These are phyloP conservation scores for Jacana jacana DNA, from an alignment of 2,113 vertebrate genomes.

Conservation along the genomic window DNA sequence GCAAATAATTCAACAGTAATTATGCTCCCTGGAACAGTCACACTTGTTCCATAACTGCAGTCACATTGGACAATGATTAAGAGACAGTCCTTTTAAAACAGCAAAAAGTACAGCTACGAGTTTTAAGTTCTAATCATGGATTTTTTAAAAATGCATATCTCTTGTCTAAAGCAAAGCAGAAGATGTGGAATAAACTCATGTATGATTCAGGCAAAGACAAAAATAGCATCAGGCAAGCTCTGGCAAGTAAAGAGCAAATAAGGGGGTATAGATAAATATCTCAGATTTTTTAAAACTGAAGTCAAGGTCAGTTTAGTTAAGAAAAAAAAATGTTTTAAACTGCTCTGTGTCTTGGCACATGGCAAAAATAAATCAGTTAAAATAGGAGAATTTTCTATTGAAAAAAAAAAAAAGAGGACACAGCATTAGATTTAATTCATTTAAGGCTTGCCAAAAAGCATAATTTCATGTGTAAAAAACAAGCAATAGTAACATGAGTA, in stretches of 20 bases:
- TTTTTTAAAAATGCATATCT: not conserved
- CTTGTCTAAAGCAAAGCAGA: not conserved
- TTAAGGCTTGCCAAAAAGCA: not conserved
- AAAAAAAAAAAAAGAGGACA: not conserved
- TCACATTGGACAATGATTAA: accelerated
- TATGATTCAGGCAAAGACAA: constrained; percentile 23
- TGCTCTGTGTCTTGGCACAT: not conserved
- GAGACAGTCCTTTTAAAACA: not conserved
- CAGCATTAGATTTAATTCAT: not conserved
- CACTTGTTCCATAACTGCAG: not conserved
- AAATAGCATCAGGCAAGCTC: constrained; percentile 5
- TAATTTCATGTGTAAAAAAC: not conserved
- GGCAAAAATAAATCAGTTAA: not conserved
- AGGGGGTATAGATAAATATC: not conserved
- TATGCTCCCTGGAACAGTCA: not conserved
- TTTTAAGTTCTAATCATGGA: not conserved
- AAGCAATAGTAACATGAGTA: not conserved
- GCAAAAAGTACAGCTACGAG: not conserved
- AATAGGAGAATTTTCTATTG: not conserved
- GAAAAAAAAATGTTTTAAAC: not conserved
- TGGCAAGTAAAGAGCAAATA: constrained; percentile 12
- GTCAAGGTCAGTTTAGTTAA: not conserved
- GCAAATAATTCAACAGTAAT: not conserved
- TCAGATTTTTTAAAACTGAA: not conserved
- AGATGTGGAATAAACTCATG: not conserved